Conservation (phyloP, 30 jellyfish, hydroid and myxozoan species). For the Morbakka virulenta region DNA sequence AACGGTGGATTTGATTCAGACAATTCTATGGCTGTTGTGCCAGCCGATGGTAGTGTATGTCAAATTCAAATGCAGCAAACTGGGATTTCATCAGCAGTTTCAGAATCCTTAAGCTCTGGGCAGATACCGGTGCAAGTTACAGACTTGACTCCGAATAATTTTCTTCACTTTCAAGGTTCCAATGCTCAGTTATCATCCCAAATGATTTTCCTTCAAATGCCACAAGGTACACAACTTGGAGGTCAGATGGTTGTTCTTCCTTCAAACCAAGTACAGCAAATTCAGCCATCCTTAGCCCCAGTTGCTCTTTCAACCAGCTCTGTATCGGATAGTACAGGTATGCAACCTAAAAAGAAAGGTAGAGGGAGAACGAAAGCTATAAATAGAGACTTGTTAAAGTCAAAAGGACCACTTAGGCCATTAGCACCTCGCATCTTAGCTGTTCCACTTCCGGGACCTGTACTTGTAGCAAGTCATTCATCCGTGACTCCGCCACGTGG, state of each 20-base stretch:
- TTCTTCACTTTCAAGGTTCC: not conserved
- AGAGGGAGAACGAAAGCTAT: constrained; percentile 28
- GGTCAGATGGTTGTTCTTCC: not conserved
- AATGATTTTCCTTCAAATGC: not conserved
- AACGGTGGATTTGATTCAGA: not conserved
- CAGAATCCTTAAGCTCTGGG: not conserved
- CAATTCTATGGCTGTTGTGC: not conserved
- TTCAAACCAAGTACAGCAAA: not conserved
- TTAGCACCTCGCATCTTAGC: constrained; percentile 78
- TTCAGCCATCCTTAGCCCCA: constrained; percentile 30
- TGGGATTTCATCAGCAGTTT: not conserved
- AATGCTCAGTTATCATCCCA: not conserved
- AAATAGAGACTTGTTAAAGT: constrained; percentile 8
- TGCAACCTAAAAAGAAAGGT: not conserved
- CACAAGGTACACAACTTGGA: not conserved
- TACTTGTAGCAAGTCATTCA: constrained; percentile 24
- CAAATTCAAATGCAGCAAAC: not conserved
- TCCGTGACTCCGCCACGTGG: constrained; percentile 43
- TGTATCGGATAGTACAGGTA: not conserved
- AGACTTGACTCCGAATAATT: not conserved
- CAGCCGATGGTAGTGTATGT: not conserved
- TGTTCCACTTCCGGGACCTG: constrained; percentile 61
- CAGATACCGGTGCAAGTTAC: not conserved
- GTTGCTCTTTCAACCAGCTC: not conserved
- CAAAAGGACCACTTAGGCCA: constrained; percentile 53